A percentile compares a stretch with the other conserved stretches of the same genome.
Evolutionary conservation across 1,140 invertebrate species (phyloP).

Genomic region (Bactericera cockerelli): DNA sequence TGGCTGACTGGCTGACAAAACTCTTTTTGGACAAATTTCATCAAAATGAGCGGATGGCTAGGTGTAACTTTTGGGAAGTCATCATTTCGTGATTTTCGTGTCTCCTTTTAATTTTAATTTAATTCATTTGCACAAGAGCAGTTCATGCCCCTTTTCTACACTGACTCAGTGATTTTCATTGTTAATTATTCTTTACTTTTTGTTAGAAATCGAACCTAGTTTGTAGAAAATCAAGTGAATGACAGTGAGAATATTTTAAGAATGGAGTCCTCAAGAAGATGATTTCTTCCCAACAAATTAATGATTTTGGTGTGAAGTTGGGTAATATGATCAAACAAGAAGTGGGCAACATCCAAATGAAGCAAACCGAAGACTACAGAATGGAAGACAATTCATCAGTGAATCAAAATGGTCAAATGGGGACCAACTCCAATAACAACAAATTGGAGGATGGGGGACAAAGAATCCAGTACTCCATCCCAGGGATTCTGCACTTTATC

Average conservation of each 20-base stretch:
- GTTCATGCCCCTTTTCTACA: too few relatives aligned
- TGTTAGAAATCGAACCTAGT: too few relatives aligned
- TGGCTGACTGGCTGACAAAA: slow-evolving; percentile 7
- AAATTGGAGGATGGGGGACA: neutral
- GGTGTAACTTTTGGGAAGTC: slow-evolving; percentile 1
- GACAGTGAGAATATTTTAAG: neutral
- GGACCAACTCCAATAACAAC: neutral
- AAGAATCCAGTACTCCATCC: slow-evolving; percentile 85
- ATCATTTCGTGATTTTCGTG: neutral
- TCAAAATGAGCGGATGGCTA: neutral
- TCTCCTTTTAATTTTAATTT: too few relatives aligned
- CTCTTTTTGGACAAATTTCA: neutral
- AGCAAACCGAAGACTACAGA: neutral
- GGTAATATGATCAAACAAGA: slow-evolving; percentile 8
- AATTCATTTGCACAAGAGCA: too few relatives aligned
- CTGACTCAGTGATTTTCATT: too few relatives aligned
- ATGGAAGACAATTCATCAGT: slow-evolving; percentile 1
- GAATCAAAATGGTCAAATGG: slow-evolving; percentile 5
- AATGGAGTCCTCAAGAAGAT: neutral
- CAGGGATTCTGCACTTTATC: slow-evolving; percentile 96
- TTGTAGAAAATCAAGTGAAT: too few relatives aligned
- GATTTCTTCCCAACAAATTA: neutral
- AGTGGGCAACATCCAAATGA: neutral
- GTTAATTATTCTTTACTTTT: too few relatives aligned
- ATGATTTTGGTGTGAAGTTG: neutral